Percentiles rank a stretch among this genome's conserved stretches.
Conservation (phyloP, 30 jellyfish, hydroid and myxozoan species). For the Clytia hemisphaerica region DNA sequence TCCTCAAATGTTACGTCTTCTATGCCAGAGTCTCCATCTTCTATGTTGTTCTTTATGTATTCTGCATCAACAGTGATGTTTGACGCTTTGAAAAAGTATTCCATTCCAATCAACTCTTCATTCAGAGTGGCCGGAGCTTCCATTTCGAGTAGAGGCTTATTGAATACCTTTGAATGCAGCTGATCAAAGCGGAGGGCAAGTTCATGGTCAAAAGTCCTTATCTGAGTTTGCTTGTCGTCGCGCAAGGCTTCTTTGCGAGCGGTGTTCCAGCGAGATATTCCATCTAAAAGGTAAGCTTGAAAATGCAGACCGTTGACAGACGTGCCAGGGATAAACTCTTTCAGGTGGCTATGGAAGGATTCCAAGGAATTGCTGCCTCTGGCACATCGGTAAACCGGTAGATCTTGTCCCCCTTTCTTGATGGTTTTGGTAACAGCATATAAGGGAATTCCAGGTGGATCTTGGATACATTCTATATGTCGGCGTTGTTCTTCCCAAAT, state of each 20-base stretch:
- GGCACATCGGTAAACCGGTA: constrained; percentile 55
- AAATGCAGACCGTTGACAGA: constrained; percentile 33
- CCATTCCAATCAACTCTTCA: constrained; percentile 32
- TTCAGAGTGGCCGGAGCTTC: neutral
- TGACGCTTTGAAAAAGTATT: constrained; percentile 8
- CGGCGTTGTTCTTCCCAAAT: constrained; percentile 37
- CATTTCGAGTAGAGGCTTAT: neutral
- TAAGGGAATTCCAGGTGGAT: constrained; percentile 30
- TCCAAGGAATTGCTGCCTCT: constrained; percentile 42
- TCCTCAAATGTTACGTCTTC: neutral
- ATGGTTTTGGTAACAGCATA: constrained; percentile 19
- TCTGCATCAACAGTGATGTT: neutral
- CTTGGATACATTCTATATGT: constrained; percentile 47
- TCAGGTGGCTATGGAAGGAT: constrained; percentile 25
- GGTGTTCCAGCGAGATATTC: constrained; percentile 29
- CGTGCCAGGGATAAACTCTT: constrained; percentile 9
- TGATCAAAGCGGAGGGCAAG: neutral
- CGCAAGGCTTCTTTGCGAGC: constrained; percentile 32
- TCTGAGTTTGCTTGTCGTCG: neutral
- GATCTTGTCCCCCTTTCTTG: constrained; percentile 20
- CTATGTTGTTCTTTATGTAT: neutral
- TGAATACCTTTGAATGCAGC: neutral
- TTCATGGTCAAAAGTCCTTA: neutral
- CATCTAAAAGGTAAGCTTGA: constrained; percentile 33
- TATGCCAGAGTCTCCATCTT: constrained; percentile 16